Evolutionary conservation across 2,797 vertebrate species (phyloP), one percentile per base, ranked within the genome.

Genomic region (Aphelocoma californica): DNA sequence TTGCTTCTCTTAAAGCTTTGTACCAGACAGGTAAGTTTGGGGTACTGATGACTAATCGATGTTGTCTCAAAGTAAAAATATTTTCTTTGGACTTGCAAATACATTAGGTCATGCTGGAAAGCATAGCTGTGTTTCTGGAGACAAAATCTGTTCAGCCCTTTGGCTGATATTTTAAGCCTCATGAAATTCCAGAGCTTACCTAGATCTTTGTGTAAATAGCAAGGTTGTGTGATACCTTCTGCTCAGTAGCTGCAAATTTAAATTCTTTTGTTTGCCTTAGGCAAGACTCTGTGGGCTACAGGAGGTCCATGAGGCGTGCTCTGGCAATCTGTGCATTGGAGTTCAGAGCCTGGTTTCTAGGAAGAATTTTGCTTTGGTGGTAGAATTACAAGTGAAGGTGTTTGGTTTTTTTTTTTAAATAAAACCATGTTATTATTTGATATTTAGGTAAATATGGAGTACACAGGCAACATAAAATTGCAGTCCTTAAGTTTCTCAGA

Each of bases 1-100:
- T 99, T 80, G 99, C 99, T 62, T 99, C 99, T 7, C 98, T 99
- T 71, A 99, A 99, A 97, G 99, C 99, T 16, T 98, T 99, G 90
- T 99, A 99, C 97, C 99, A 99, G 96, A 99, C 99, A 32, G 99
- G 99, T 99, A 88, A 92, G 98, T 95, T 73, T 42, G 20, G 40
- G 13, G 7, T 67, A 61, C 29, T 10, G 7, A 24, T 66, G 28
- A 24, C 31, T 71, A 32, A 60, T 44, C 24, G 64, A 4, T 18
- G 5, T 67, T 67, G 25, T 32, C 13, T 58, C 61, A 50, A 86
- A 86, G 44, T 50, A 70, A 81, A 85, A 92, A 17, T 50, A 4
- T 29, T 89, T 93, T 47, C 18, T 61, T 47, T 58, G 20, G 50
- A 18, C 17, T 36, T 48, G 54, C n/a, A 14, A 36, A 20, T 47